A percentile compares a stretch with the other conserved stretches of the same genome.
These are phyloP conservation scores for Anas flavirostris DNA, from an alignment of 2,797 vertebrate species.

Conservation along the genomic window DNA sequence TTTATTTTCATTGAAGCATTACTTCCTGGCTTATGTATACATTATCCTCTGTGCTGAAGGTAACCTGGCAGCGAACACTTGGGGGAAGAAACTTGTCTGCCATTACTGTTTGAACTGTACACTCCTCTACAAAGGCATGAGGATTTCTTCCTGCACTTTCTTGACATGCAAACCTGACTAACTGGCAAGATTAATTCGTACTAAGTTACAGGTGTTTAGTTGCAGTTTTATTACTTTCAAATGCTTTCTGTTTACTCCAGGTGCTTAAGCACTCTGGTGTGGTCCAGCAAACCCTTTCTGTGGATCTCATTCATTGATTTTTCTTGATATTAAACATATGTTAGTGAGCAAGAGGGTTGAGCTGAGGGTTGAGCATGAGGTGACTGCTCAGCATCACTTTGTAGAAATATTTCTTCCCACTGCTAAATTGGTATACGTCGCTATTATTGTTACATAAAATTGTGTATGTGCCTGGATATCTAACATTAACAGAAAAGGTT, in stretches of 20 bases:
- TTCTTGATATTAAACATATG: too few species aligned
- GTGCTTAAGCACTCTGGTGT: not conserved
- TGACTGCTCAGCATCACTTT: not conserved
- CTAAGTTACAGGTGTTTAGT: not conserved
- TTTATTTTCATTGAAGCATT: not conserved
- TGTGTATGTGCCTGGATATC: not conserved
- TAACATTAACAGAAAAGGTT: not conserved
- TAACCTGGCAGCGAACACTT: not conserved
- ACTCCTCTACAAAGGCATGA: not conserved
- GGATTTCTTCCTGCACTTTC: not conserved
- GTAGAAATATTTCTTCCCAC: not conserved
- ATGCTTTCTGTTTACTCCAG: not conserved
- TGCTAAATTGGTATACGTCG: not conserved
- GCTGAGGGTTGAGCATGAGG: accelerated
- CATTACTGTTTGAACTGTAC: not conserved
- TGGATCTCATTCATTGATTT: not conserved
- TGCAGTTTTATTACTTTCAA: not conserved
- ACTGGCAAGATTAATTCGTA: not conserved
- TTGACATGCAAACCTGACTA: not conserved
- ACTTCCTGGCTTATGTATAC: not conserved
- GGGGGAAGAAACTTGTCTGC: not conserved
- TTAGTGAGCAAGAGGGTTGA: not conserved
- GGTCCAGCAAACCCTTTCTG: not conserved
- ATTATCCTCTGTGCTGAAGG: not conserved
- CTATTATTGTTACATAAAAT: not conserved